Percentiles rank a stretch among this genome's conserved stretches.
Conservation (phyloP, 2,113 vertebrate genomes). For the Steatornis caripensis region DNA sequence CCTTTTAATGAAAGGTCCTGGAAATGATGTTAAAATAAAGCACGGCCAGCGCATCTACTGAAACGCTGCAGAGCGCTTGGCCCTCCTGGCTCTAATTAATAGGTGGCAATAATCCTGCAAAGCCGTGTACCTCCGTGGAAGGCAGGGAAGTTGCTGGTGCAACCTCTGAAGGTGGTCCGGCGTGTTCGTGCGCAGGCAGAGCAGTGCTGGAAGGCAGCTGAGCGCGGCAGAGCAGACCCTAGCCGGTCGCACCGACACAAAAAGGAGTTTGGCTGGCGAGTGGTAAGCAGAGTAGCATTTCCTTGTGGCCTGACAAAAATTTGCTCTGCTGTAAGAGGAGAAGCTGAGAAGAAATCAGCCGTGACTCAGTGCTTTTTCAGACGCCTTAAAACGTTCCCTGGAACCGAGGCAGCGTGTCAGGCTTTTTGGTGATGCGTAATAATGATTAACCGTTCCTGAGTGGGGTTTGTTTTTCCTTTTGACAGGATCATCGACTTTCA, state of each 20-base stretch:
- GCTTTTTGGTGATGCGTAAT: neutral
- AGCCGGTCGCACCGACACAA: accelerated
- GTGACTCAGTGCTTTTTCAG: neutral
- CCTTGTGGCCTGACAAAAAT: neutral
- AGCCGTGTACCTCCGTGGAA: accelerated
- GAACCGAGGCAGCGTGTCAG: accelerated
- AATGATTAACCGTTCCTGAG: neutral
- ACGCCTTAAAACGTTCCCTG: neutral
- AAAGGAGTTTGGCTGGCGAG: neutral
- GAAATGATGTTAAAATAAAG: neutral
- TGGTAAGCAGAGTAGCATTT: neutral
- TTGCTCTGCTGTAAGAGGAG: neutral
- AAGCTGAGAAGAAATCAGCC: neutral
- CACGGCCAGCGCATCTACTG: accelerated
- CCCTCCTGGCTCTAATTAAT: neutral
- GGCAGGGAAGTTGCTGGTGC: neutral
- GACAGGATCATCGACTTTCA: constrained; percentile 57
- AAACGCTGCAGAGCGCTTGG: neutral
- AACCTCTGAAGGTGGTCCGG: neutral
- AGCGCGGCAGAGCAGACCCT: neutral
- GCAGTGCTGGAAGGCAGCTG: too few species aligned
- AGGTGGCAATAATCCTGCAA: neutral
- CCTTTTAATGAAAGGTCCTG: neutral
- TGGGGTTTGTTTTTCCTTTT: neutral
- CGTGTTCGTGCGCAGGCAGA: accelerated